phyloP scores from a whole-genome alignment of 2,797 vertebrate species.

The Smutsia gigantea region DNA sequence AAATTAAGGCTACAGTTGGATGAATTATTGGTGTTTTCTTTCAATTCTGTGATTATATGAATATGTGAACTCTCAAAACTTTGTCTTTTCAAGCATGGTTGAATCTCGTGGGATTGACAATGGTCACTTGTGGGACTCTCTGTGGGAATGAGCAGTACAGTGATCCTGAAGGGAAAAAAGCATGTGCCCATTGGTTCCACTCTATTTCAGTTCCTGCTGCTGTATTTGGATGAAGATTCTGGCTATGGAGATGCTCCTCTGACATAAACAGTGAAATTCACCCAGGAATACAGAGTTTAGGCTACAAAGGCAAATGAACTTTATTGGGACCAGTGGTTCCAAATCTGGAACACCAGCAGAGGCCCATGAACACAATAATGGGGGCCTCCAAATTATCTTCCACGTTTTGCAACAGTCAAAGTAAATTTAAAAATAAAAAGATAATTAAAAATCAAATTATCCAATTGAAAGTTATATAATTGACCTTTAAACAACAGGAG shows the following conservation, averaged over 20 bases:
- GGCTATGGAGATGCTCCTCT: neutral
- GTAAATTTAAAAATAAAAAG: neutral
- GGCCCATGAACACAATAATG: neutral
- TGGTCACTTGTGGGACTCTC: neutral
- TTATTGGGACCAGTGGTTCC: neutral
- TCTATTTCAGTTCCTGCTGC: neutral
- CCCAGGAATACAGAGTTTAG: neutral
- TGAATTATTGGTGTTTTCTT: neutral
- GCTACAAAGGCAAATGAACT: neutral
- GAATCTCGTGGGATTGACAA: neutral
- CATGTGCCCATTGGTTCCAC: neutral
- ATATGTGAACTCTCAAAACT: neutral
- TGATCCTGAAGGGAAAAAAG: neutral
- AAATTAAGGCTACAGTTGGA: neutral
- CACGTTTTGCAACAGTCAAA: neutral
- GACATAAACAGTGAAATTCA: neutral
- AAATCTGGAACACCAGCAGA: neutral
- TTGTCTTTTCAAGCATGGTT: neutral
- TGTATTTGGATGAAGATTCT: neutral
- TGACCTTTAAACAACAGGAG: too few species aligned
- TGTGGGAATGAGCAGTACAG: neutral
- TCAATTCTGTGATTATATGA: neutral
- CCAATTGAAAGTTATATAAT: neutral
- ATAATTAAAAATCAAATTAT: constrained; percentile 24
- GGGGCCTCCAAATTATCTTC: neutral